Base-by-base conservation (phyloP, 2,113 vertebrate genomes). In the Archocentrus centrarchus region DNA sequence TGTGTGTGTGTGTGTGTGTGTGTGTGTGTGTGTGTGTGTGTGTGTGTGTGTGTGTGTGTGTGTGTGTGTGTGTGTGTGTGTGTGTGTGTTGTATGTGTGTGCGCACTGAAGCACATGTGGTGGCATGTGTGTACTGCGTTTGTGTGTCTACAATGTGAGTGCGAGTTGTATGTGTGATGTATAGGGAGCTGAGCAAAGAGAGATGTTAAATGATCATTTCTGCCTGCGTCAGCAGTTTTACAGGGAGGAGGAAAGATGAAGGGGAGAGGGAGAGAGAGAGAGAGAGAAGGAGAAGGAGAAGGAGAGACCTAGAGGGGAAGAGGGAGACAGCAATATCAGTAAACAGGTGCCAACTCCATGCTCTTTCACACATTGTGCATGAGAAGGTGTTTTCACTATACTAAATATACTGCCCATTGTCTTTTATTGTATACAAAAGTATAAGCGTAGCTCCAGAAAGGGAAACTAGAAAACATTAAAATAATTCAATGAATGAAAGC, bases 181-280 rank as follows among this genome's bases (percentile, higher is more conserved):
- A 92, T 85, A 90, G 90, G 82, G 86, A 90, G 92, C 85, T 59
- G 85, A 66, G 81, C 82, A 87, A 91, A 92, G 90, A 91, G 90
- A 92, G 88, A 92, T 92, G 92, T 95, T 94, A 92, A 92, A 92
- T 87, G 91, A 91, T 94, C 73, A 75, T 91, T 95, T 95, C 92
- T 93, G 93, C 90, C 92, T 95, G 94, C 90, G 92, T 96, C 94
- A 96, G 95, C 95, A 95, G 93, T 90, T 92, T 93, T 87, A 88
- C 90, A 89, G 92, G 89, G 89, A 83, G 88, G 88, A 77, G 80
- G 77, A 77, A 79, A 53, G 66, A 30, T 73, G 66, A 68, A 41
- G 11, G 39, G 37, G 41, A n/a, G 41, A 8, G 30, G 13, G 57
- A n/a, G 20, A 24, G 24, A 24, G 24, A 24, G 24, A 24, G 24